These are phyloP conservation scores for Myrmophylax atrothorax DNA, from an alignment of 2,113 vertebrate genomes.

Conservation along the genomic window DNA sequence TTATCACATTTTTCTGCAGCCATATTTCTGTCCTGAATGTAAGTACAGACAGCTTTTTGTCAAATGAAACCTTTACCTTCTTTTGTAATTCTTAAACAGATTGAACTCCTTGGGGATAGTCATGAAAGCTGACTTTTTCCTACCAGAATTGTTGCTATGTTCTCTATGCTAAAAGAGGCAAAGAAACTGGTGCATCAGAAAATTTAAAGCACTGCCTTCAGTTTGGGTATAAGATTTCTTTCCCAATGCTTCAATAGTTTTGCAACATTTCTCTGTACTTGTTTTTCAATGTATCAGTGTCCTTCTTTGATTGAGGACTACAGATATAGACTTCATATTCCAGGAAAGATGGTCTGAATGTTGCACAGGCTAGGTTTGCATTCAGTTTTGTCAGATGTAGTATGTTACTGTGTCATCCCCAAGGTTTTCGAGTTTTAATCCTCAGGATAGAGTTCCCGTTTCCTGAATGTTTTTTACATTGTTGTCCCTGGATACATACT, in stretches of 20 bases:
- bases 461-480: neutral
- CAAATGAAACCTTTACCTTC: neutral
- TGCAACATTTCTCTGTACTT: neutral
- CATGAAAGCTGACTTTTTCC: rapidly evolving
- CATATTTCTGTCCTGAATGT: neutral
- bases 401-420: neutral
- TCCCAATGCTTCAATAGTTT: neutral
- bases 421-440: neutral
- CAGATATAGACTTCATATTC: neutral
- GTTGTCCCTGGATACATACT: neutral
- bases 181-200: neutral
- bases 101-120: neutral
- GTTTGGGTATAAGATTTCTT: neutral
- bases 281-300: neutral
- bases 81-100: neutral
- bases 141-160: neutral
- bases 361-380: neutral
- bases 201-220: neutral
- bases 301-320: neutral
- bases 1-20: neutral
- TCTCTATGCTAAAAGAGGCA: neutral
- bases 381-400: neutral
- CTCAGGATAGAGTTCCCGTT: neutral
- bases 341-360: neutral
- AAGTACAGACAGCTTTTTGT: neutral